phyloP scores from a whole-genome alignment of 2,113 vertebrate species.

The Dromas ardeola region DNA sequence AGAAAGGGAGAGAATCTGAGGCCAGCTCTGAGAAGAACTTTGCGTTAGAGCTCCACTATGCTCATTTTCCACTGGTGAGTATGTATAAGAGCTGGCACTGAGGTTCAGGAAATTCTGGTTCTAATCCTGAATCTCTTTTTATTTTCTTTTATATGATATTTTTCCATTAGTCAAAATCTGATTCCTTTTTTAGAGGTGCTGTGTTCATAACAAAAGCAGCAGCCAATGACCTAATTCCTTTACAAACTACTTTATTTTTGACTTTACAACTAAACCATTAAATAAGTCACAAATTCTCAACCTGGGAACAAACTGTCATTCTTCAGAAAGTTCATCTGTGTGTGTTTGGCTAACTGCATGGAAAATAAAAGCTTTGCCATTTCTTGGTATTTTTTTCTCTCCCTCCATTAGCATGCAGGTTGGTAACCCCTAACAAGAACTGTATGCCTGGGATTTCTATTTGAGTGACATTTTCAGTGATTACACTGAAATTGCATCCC shows the following conservation, averaged over 20 bases:
- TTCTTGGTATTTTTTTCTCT: background rate
- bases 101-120: conserved; percentile 2
- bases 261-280: conserved; percentile 58
- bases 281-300: conserved; percentile 50
- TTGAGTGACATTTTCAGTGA: background rate
- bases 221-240: conserved; percentile 42
- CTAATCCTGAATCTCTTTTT: background rate
- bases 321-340: conserved; percentile 41
- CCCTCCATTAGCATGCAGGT: background rate
- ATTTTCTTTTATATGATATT: conserved; percentile 34
- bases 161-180: conserved; percentile 45
- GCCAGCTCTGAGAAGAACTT: background rate
- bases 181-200: conserved; percentile 38
- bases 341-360: conserved; percentile 23
- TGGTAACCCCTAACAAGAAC: background rate
- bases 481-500: background rate
- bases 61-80: background rate
- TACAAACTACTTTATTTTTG: conserved; percentile 55
- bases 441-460: background rate
- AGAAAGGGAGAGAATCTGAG: background rate
- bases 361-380: conserved; percentile 30
- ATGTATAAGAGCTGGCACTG: background rate
- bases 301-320: conserved; percentile 48
- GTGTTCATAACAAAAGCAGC: conserved; percentile 28
- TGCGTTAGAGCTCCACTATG: background rate